Evolutionary conservation across 2,797 vertebrate species (phyloP), one percentile per base, ranked within the genome.

Genomic region (Gymnopithys bicolor): DNA sequence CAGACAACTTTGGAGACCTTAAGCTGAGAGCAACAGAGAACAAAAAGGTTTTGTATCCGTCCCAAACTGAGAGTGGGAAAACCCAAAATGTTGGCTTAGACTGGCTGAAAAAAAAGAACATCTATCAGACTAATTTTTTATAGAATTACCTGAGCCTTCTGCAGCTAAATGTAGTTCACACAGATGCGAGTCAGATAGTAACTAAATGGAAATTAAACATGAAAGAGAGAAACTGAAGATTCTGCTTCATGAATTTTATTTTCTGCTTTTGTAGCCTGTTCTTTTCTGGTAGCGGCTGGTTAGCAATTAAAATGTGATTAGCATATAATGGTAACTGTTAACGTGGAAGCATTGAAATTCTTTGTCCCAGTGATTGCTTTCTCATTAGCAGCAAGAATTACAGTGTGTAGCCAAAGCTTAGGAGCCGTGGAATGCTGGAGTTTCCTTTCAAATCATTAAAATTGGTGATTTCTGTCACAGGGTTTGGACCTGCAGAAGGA

Each of bases 221-320:
- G 16, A 90, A 87, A 84, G 28, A 58, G 52, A 43, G 45, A 64
- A 93, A 69, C 53, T 64, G 63, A 66, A 84, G 64, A 39, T 78
- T 95, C 89, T 92, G 75, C 58, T 90, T 77, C 82, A 93, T 83
- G 33, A 77, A 78, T 95, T 93, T 91, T 89, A 91, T 94, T 59
- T 95, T 58, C 81, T 95, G 56, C 75, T 93, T 91, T 83, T 94
- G 87, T 68, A 80, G 71, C 49, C 60, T 75, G 37, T 92, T 95
- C 76, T 85, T 53, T 91, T 85, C 64, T 83, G 71, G 81, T 76
- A 85, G 68, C 0, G 37, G 56, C 74, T 96, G 88, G 71, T 92
- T 95, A 83, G 87, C 89, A 95, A 95, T 94, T 94, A 91, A 92
- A 96, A 87, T 83, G 90, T 66, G 89, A 96, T 95, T 96, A 92